Evolutionary conservation across 2,113 vertebrate genomes (phyloP), one percentile per base, ranked within the genome.

Genomic region (Murina feae): DNA sequence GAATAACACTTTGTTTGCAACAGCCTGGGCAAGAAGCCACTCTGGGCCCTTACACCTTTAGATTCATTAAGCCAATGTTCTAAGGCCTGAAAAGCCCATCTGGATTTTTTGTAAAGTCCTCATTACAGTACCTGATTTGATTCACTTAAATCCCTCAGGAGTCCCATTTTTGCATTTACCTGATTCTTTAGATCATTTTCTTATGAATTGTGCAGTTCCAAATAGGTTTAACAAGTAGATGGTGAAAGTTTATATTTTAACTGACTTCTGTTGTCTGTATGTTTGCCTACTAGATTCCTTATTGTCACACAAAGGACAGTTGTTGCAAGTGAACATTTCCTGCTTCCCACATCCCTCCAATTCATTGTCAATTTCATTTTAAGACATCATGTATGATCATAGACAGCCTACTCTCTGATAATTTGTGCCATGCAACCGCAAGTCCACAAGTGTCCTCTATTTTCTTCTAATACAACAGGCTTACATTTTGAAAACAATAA

Each of bases 201-300:
- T 97, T 86, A 82, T 42, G 16, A 91, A 92, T 93, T 63, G 78
- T 80, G 82, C 69, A 86, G 88, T 75, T 93, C n/a, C 37, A 89
- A 88, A 79, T 66, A 78, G n/a, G n/a, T n/a, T 90, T 94, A 85
- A 71, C 49, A 92, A 93, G 65, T 69, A 91, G 84, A 93, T 66
- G 71, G 14, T 68, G 4, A 97, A 95, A 97, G 96, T 97, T 96
- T 97, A 89, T 94, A 95, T 95, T 96, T 96, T 95, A 98, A 89
- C 11, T 75, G 74, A 95, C 96, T 96, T 97, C 96, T 97, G 96
- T 97, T 75, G 58, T 28, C 98, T 97, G 91, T 97, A 96, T 97
- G 97, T 97, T 97, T 97, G 91, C 91, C 95, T 97, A 96, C 98
- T 87, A 98, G 97, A 97, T 91, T 91, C 96, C 75, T 98, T 97